phyloP scores from a whole-genome alignment of 1,140 invertebrate species.

The Tribolium castaneum region DNA sequence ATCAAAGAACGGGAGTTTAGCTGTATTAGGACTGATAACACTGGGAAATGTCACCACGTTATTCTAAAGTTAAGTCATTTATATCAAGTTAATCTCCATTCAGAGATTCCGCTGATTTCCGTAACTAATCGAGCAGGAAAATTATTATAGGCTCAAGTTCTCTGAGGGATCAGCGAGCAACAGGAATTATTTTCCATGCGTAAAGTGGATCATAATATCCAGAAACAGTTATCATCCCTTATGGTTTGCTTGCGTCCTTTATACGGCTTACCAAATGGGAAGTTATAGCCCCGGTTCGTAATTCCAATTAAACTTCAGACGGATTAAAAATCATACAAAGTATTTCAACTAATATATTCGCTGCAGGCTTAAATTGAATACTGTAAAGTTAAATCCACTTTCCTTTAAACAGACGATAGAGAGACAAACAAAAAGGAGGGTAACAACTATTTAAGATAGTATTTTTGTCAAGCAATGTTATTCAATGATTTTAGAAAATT shows the following conservation, averaged over 20 bases:
- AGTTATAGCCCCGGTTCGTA: background rate
- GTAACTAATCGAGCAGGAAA: slow-evolving; percentile 19
- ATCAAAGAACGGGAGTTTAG: slow-evolving; percentile 33
- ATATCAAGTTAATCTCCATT: slow-evolving; percentile 17
- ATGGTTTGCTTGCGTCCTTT: background rate
- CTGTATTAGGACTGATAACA: slow-evolving; percentile 23
- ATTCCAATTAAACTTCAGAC: background rate
- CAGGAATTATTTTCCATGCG: slow-evolving; percentile 8
- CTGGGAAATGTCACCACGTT: background rate
- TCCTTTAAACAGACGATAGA: too few relatives aligned
- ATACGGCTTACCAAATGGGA: background rate
- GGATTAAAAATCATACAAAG: too few relatives aligned
- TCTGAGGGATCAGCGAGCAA: slow-evolving; percentile 6
- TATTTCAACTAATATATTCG: too few relatives aligned
- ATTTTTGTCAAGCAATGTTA: too few relatives aligned
- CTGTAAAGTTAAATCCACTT: too few relatives aligned
- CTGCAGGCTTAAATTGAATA: too few relatives aligned
- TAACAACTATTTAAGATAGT: too few relatives aligned
- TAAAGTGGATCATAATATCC: slow-evolving; percentile 1
- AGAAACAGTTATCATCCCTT: slow-evolving; percentile 20
- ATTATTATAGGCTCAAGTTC: slow-evolving; percentile 19
- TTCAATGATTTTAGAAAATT: too few relatives aligned
- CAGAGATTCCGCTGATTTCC: slow-evolving; percentile 10
- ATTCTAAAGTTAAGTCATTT: slow-evolving; percentile 24
- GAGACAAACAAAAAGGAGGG: too few relatives aligned